These are phyloP conservation scores for Heterohyrax brucei DNA, from an alignment of 2,797 vertebrate species.

Conservation along the genomic window DNA sequence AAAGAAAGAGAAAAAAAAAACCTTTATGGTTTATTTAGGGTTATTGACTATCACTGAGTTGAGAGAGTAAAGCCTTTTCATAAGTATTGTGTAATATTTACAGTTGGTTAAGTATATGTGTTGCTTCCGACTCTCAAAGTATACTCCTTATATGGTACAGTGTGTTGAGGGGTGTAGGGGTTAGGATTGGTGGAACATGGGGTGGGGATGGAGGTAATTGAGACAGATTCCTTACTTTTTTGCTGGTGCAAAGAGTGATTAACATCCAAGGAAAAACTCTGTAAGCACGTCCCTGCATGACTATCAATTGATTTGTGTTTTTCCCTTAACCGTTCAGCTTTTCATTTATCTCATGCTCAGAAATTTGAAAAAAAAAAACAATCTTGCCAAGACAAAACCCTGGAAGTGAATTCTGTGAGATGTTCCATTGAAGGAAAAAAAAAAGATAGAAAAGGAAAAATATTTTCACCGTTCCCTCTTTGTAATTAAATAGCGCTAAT, in stretches of 20 bases:
- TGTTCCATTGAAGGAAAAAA: conserved; percentile 27
- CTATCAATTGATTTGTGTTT: not conserved
- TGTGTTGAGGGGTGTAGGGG: not conserved
- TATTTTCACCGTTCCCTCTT: not conserved
- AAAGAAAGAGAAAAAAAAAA: conserved; percentile 74
- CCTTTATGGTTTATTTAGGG: conserved; percentile 79
- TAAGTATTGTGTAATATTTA: conserved; percentile 65
- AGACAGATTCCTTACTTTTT: not conserved
- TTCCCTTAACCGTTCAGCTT: not conserved
- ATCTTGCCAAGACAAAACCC: conserved; percentile 5
- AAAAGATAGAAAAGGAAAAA: conserved; percentile 6
- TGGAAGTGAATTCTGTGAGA: conserved; percentile 64
- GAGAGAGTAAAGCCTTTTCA: conserved; percentile 66
- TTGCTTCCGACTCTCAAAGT: conserved; percentile 60
- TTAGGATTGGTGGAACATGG: not conserved
- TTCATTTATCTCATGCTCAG: conserved; percentile 37
- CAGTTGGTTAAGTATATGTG: conserved; percentile 49
- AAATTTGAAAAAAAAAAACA: not conserved
- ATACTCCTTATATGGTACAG: not conserved
- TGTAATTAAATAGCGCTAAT: conserved; percentile 80
- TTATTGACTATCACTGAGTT: conserved; percentile 79
- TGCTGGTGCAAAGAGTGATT: not conserved
- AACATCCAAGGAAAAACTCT: not conserved
- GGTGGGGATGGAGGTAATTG: not conserved
- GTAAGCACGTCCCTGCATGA: not conserved